Conservation (phyloP, 2,113 vertebrate genomes). For the Progne subis region DNA sequence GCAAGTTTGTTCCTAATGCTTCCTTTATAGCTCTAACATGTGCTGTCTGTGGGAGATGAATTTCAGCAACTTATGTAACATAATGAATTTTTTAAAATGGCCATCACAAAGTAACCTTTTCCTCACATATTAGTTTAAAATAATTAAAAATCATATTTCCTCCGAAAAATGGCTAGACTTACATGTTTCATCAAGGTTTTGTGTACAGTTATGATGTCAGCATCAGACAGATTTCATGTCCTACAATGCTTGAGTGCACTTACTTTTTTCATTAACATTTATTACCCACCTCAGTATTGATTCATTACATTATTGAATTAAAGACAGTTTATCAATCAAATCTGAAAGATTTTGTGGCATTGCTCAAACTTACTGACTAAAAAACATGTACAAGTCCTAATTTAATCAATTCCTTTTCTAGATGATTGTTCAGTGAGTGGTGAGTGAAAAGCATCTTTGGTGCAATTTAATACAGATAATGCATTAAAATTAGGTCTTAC, state of each 20-base stretch:
- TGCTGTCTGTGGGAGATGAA: background rate
- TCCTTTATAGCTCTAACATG: background rate
- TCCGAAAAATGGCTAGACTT: background rate
- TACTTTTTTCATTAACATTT: background rate
- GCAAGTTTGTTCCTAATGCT: background rate
- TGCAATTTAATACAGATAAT: slow-evolving; percentile 74
- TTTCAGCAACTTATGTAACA: background rate
- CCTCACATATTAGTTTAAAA: background rate
- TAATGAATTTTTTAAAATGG: background rate
- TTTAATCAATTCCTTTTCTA: slow-evolving; percentile 5
- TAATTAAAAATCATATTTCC: background rate
- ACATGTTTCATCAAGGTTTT: background rate
- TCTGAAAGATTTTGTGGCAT: background rate
- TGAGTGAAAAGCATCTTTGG: slow-evolving; percentile 73
- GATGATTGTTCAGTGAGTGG: slow-evolving; percentile 77
- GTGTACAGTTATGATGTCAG: background rate
- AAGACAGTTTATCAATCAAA: background rate
- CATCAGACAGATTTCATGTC: background rate
- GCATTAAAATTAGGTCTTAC: background rate
- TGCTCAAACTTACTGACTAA: background rate
- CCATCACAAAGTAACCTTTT: background rate
- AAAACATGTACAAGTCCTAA: background rate
- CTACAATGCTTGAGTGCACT: background rate
- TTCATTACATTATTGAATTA: background rate
- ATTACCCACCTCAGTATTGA: background rate